A percentile compares a stretch with the other conserved stretches of the same genome.
Conservation (phyloP, 1,140 invertebrate species). For the Drosophila eugracilis region DNA sequence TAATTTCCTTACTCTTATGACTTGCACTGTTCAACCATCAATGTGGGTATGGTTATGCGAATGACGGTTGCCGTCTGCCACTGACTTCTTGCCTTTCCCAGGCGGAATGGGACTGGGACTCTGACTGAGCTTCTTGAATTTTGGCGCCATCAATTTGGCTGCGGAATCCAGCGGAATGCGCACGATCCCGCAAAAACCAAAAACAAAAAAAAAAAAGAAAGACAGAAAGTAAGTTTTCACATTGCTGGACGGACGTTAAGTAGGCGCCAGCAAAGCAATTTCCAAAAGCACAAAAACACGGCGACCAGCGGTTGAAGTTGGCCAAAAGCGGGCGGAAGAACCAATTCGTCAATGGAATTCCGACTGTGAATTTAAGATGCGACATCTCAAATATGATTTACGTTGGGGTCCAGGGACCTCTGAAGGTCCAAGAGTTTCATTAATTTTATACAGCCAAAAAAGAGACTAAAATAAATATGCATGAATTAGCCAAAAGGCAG, state of each 20-base stretch:
- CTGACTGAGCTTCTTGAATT: conserved; percentile 62
- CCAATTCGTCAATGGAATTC: conserved; percentile 79
- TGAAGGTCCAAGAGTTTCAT: background rate
- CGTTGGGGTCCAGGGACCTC: conserved; percentile 4
- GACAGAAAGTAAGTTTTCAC: conserved; percentile 58
- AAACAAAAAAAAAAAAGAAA: conserved; percentile 14
- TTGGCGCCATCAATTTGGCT: conserved; percentile 82
- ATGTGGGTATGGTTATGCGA: conserved; percentile 54
- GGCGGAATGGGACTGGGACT: conserved; percentile 22
- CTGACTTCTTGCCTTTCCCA: conserved; percentile 38
- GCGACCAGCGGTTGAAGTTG: background rate
- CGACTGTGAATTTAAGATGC: conserved; percentile 61
- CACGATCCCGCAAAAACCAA: conserved; percentile 47
- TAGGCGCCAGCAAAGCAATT: conserved; percentile 75
- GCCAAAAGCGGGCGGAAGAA: background rate
- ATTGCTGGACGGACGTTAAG: conserved; percentile 53
- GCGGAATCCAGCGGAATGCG: conserved; percentile 73
- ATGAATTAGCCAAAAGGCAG: conserved; percentile 7
- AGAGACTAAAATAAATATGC: conserved; percentile 25
- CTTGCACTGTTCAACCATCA: conserved; percentile 7
- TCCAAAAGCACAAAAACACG: conserved; percentile 50
- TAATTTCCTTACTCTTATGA: background rate
- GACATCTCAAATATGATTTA: conserved; percentile 75
- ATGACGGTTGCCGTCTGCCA: conserved; percentile 34
- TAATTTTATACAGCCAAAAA: conserved; percentile 25